These are phyloP conservation scores for Cyprinodon diabolis DNA, from an alignment of 2,797 vertebrate genomes.

Conservation along the genomic window DNA sequence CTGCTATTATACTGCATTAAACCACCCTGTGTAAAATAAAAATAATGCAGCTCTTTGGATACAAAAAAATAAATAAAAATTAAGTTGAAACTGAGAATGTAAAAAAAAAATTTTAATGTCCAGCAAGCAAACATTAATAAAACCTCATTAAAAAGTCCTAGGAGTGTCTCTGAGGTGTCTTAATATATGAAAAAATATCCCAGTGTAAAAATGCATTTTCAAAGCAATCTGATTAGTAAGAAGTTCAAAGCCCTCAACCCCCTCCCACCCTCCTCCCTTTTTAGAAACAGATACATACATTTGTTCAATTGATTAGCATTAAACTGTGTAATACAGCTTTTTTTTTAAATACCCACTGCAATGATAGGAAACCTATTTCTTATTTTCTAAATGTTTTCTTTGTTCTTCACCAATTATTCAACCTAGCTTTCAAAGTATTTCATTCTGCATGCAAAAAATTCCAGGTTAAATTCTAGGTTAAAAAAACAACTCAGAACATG, in stretches of 20 bases:
- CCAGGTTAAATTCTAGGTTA: background rate
- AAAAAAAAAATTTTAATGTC: constrained; percentile 19
- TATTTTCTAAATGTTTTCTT: constrained; percentile 5
- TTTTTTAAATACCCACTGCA: background rate
- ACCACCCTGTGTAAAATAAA: constrained; percentile 4
- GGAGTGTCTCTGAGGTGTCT: constrained; percentile 29
- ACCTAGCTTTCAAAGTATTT: constrained; percentile 22
- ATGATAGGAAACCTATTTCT: background rate
- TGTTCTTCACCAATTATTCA: background rate
- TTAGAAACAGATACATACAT: background rate
- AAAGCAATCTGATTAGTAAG: constrained; percentile 28
- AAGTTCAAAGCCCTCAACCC: background rate
- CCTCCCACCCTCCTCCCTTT: too few species aligned
- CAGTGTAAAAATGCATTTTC: constrained; percentile 10
- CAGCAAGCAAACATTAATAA: too few species aligned
- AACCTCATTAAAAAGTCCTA: constrained; percentile 42
- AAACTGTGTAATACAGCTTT: constrained; percentile 1
- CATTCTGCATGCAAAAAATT: constrained; percentile 21
- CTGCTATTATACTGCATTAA: background rate
- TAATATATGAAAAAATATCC: constrained; percentile 6
- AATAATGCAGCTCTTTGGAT: constrained; percentile 5
- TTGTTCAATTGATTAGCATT: constrained; percentile 38
- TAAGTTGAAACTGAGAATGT: background rate
- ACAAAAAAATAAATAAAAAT: background rate
- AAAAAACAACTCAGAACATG: too few species aligned